These are phyloP conservation scores for Thunnus albacares DNA, from an alignment of 2,797 vertebrate genomes.

Conservation along the genomic window DNA sequence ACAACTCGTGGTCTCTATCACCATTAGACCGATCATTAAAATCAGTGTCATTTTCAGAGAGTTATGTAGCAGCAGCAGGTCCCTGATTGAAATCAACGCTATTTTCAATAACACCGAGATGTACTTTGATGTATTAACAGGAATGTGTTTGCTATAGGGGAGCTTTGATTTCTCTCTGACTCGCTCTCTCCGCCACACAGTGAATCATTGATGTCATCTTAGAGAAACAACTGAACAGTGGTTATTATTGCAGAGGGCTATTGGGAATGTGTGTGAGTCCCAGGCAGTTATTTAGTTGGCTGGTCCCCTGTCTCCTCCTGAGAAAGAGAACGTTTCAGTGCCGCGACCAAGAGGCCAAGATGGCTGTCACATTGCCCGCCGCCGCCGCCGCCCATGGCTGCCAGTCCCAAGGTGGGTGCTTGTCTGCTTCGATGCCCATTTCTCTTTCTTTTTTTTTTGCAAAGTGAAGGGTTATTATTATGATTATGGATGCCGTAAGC, in stretches of 20 bases:
- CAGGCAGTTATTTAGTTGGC: constrained; percentile 43
- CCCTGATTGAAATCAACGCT: constrained; percentile 29
- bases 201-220: constrained; percentile 54
- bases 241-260: constrained; percentile 71
- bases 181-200: constrained; percentile 20
- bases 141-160: constrained; percentile 30
- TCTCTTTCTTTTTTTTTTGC: constrained; percentile 25
- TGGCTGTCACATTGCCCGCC: constrained; percentile 34
- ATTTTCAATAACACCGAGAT: constrained; percentile 13
- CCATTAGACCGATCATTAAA: background rate
- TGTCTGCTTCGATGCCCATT: constrained; percentile 34
- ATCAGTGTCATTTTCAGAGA: constrained; percentile 12
- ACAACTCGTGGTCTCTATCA: background rate
- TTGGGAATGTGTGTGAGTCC: constrained; percentile 45
- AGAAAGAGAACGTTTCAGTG: constrained; percentile 48
- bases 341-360: constrained; percentile 23
- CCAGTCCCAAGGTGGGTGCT: constrained; percentile 37
- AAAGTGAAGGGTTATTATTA: constrained; percentile 36
- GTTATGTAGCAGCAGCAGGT: constrained; percentile 25
- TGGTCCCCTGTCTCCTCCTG: constrained; percentile 49
- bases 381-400: constrained; percentile 24
- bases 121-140: constrained; percentile 13
- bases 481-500: constrained; percentile 36
- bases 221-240: constrained; percentile 54
- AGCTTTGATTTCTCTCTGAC: constrained; percentile 17